These are phyloP conservation scores for Lerista edwardsae DNA, from an alignment of 2,797 vertebrate genomes.

Conservation along the genomic window DNA sequence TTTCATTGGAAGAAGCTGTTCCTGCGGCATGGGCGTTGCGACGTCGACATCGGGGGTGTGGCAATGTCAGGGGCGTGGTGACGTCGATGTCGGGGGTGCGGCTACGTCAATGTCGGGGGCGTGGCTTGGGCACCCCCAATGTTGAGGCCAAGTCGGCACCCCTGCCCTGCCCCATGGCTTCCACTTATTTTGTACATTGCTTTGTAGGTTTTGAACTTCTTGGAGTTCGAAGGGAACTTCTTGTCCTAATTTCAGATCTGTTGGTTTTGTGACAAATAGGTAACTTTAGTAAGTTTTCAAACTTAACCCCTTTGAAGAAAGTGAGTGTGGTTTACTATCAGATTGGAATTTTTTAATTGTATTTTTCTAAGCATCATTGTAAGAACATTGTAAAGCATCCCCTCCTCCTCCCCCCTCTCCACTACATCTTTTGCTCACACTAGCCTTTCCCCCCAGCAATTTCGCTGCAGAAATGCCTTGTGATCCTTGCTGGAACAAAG, in stretches of 20 bases:
- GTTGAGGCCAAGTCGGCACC: no score
- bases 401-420: constrained; percentile 34
- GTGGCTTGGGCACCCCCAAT: no score
- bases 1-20: no score
- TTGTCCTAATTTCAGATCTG: background rate
- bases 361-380: constrained; percentile 10
- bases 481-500: constrained; percentile 28
- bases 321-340: background rate
- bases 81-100: no score
- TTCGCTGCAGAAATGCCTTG: background rate
- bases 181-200: background rate
- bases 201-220: background rate
- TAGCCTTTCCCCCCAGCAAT: background rate
- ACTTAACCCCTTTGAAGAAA: no score
- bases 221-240: background rate
- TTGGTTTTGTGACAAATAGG: background rate
- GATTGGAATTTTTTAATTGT: background rate
- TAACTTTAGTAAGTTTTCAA: no score
- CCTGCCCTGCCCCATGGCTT: background rate
- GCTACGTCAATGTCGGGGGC: no score
- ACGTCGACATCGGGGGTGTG: no score
- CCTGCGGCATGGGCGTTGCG: no score
- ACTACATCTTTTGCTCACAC: background rate
- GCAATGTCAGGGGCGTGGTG: no score
- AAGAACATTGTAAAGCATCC: constrained; percentile 16